Percentiles rank a stretch among this genome's conserved stretches.
Evolutionary conservation across 2,113 vertebrate species (phyloP).

Genomic region (Origma solitaria): DNA sequence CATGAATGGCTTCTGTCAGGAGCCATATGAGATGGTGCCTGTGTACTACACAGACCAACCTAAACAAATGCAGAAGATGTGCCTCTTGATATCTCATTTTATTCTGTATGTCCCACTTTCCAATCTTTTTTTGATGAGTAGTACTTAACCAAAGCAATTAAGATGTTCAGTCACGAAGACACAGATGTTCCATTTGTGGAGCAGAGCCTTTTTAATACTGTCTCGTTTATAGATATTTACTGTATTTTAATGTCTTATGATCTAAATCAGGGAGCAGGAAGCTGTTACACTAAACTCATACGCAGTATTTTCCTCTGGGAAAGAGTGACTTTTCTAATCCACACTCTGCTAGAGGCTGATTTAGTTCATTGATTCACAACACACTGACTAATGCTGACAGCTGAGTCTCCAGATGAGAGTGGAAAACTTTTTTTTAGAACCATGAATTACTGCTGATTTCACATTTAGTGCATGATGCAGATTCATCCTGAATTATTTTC

Average conservation of each 20-base stretch:
- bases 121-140: slow-evolving; percentile 36
- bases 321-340: slow-evolving; percentile 41
- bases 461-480: slow-evolving; percentile 28
- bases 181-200: slow-evolving; percentile 45
- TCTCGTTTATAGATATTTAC: slow-evolving; percentile 29
- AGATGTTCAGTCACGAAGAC: not conserved
- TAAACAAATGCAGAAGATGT: not conserved
- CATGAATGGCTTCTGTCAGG: not conserved
- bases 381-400: slow-evolving; percentile 42
- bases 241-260: slow-evolving; percentile 27
- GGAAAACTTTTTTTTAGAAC: slow-evolving; percentile 52
- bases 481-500: slow-evolving; percentile 41
- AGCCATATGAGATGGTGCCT: not conserved
- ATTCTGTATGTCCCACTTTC: slow-evolving; percentile 27
- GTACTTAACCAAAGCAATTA: slow-evolving; percentile 65
- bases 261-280: slow-evolving; percentile 54
- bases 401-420: slow-evolving; percentile 27
- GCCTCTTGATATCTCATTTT: not conserved
- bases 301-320: slow-evolving; percentile 39
- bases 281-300: slow-evolving; percentile 35
- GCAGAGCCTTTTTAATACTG: slow-evolving; percentile 23
- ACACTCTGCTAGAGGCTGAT: slow-evolving; percentile 37
- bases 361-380: slow-evolving; percentile 59
- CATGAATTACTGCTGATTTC: slow-evolving; percentile 64
- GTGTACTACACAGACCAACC: not conserved